Percentiles rank a stretch among this genome's conserved stretches.
phyloP scores from a whole-genome alignment of 64 coral and sea anemone genomes.

The Porites lutea region DNA sequence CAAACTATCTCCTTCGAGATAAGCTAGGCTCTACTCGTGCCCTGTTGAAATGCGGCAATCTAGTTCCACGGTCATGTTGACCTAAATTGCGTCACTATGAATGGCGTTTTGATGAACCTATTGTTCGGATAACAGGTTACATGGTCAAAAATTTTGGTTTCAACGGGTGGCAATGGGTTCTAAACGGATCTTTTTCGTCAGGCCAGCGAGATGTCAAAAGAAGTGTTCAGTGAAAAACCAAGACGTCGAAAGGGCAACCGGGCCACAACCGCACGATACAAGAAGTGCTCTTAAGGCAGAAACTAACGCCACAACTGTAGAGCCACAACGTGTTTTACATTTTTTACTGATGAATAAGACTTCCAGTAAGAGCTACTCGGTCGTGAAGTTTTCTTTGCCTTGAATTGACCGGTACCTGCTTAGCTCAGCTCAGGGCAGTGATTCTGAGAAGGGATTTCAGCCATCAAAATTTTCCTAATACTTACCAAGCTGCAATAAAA shows the following conservation, averaged over 20 bases:
- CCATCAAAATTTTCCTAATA: too few species aligned
- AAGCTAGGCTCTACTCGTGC: not conserved
- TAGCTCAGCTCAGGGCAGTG: too few species aligned
- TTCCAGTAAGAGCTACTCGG: not conserved
- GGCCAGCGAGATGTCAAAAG: too few species aligned
- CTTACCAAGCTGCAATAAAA: too few species aligned
- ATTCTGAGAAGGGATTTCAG: too few species aligned
- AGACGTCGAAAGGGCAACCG: not conserved
- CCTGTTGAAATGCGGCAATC: not conserved
- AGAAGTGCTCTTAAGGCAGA: not conserved
- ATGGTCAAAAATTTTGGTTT: not conserved
- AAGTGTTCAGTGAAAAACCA: too few species aligned
- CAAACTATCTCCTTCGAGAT: too few species aligned
- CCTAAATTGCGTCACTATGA: slow-evolving; percentile 41
- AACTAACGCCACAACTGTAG: not conserved
- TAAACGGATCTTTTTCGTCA: too few species aligned
- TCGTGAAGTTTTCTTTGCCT: not conserved
- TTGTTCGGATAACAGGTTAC: slow-evolving; percentile 30
- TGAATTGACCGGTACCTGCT: slow-evolving; percentile 14
- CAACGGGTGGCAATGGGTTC: not conserved
- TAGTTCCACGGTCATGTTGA: not conserved
- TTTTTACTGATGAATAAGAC: not conserved
- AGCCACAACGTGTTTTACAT: not conserved
- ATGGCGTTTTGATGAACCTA: not conserved
- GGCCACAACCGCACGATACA: not conserved